Evolutionary conservation across 2,888 invertebrate species (phyloP).

Genomic region (Platerodrilus igneus): DNA sequence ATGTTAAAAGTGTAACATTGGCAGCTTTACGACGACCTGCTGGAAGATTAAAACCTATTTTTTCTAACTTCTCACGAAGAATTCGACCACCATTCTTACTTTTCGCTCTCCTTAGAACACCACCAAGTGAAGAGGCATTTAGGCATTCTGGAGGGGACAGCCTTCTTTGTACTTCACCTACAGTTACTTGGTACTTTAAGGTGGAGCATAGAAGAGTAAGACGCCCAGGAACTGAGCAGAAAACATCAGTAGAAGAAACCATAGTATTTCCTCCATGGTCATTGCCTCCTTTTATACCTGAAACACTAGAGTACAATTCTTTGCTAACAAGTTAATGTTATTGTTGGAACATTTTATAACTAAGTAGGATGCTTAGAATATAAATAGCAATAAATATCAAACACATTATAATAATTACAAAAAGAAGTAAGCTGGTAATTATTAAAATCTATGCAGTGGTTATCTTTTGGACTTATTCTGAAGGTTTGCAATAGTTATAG

Average conservation of each 20-base stretch:
- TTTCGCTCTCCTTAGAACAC: conserved; percentile 96
- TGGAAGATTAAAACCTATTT: conserved; percentile 95
- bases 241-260: conserved; percentile 85
- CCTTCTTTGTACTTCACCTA: conserved; percentile 96
- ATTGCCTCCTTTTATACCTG: conserved; percentile 61
- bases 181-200: conserved; percentile 99
- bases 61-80: conserved; percentile 93
- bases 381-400: too few species aligned
- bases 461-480: too few species aligned
- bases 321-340: too few species aligned
- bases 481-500: too few species aligned
- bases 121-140: conserved; percentile 95
- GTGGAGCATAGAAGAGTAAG: conserved; percentile 95
- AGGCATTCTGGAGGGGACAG: conserved; percentile 97
- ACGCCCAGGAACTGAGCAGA: conserved; percentile 96
- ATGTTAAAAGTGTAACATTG: conserved; percentile 93
- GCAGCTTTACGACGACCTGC: conserved; percentile 98
- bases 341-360: too few species aligned
- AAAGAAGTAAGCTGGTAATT: too few species aligned
- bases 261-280: conserved; percentile 49
- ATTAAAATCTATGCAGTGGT: too few species aligned
- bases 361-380: too few species aligned
- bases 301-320: too few species aligned
- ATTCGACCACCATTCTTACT: conserved; percentile 98
- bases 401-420: too few species aligned